Evolutionary conservation across 2,113 vertebrate genomes (phyloP).

Genomic region (Stigmatopora nigra): DNA sequence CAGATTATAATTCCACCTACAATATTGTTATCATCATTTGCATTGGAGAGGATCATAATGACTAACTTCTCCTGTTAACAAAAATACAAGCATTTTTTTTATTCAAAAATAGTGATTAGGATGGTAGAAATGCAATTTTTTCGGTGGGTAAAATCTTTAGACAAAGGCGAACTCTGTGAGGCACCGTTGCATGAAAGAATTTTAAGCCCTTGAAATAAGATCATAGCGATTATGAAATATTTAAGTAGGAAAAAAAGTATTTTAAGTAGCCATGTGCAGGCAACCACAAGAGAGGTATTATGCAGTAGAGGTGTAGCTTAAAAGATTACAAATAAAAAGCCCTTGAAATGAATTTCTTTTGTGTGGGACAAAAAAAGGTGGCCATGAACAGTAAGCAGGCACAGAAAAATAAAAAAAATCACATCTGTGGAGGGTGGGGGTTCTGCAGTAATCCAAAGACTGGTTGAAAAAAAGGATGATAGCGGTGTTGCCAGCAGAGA

Average conservation of each 20-base stretch:
- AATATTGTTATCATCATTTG: slow-evolving; percentile 1
- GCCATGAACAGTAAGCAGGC: slow-evolving; percentile 29
- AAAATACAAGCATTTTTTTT: not conserved
- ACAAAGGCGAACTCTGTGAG: slow-evolving; percentile 20
- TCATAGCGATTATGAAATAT: slow-evolving; percentile 52
- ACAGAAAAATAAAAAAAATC: slow-evolving; percentile 16
- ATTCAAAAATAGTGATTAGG: not conserved
- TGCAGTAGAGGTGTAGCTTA: slow-evolving; percentile 55
- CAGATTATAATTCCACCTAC: not conserved
- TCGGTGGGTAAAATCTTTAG: slow-evolving; percentile 1
- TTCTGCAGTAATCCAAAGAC: slow-evolving; percentile 23
- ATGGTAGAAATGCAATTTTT: too few species aligned
- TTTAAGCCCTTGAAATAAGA: slow-evolving; percentile 28
- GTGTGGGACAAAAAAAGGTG: slow-evolving; percentile 31
- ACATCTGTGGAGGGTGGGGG: not conserved
- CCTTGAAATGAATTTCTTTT: slow-evolving; percentile 47
- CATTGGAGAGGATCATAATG: slow-evolving; percentile 5
- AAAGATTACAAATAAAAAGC: slow-evolving; percentile 49
- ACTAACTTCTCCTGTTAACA: not conserved
- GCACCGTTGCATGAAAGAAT: slow-evolving; percentile 18
- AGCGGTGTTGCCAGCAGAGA: slow-evolving; percentile 44
- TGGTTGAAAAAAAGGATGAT: slow-evolving; percentile 9
- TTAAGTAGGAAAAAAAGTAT: slow-evolving; percentile 23
- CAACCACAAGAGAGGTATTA: slow-evolving; percentile 53
- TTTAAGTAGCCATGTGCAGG: slow-evolving; percentile 37